Evolutionary conservation across 2,888 invertebrate genomes (phyloP), one percentile per base, ranked within the genome.

Genomic region (Parnassius smintheus): DNA sequence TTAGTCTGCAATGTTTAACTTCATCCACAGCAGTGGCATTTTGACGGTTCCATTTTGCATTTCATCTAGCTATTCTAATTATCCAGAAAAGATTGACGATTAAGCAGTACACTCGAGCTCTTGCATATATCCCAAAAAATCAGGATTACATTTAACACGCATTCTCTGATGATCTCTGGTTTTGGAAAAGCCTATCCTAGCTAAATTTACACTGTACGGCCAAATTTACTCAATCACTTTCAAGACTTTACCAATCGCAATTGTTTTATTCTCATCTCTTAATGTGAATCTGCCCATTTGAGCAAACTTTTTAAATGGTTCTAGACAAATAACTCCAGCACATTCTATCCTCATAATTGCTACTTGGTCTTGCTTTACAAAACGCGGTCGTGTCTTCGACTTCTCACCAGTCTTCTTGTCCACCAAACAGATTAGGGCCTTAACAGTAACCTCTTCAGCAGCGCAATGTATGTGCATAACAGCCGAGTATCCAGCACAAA

Each of bases 231-330:
- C 98, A 82, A 97, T 93, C 87, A 98, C 96, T 93, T 98, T 98
- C 88, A 98, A 94, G 91, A 98, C 98, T 94, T 99, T 99, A 81
- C 99, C 99, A 87, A 99, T 99, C 76, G 99, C 99, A 93, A 99
- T 99, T 64, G 90, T 91, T 86, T 91, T 90, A 85, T 91, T 98
- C 95, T 99, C 99, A 93, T 99, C 99, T 94, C 99, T 94, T 84
- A 99, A 95, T 73, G 99, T 99, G 93, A 99, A 99, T 86, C 99
- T 95, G 81, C 99, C 99, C 98, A 99, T 98, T 92, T 99, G 99
- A 77, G 98, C 98, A 92, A 99, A 99, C 79, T 96, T 95, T 94
- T 98, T 98, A 93, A 99, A 99, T 78, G 97, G 96, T 94, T 99
- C 99, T 93, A 99, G 94, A 92, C 99, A 99, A 86, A 99, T 98